Evolutionary conservation across 2,888 invertebrate species (phyloP).

Genomic region (Leptinotarsa haldemani): DNA sequence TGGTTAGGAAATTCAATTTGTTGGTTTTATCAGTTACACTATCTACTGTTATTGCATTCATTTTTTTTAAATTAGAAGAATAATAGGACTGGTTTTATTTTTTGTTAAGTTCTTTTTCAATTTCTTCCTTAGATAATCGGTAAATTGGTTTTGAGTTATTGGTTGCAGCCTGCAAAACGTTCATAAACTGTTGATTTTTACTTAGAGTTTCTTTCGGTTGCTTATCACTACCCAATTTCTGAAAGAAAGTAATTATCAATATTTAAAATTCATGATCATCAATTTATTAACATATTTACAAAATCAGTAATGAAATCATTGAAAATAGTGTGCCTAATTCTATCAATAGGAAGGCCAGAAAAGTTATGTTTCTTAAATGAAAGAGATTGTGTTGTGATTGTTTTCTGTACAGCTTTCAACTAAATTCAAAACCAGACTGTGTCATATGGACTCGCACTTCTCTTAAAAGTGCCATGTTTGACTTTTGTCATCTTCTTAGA

Average conservation of each 20-base stretch:
- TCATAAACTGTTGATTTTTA: conserved; percentile 60
- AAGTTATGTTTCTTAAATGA: too few relatives aligned
- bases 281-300: not conserved
- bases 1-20: conserved; percentile 65
- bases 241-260: conserved; percentile 55
- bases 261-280: not conserved
- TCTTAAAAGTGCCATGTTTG: too few relatives aligned
- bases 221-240: conserved; percentile 61
- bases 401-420: too few relatives aligned
- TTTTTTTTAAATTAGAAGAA: conserved; percentile 9
- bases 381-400: too few relatives aligned
- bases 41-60: conserved; percentile 49
- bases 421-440: too few relatives aligned
- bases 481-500: too few relatives aligned
- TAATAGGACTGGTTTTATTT: conserved; percentile 55
- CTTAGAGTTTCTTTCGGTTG: conserved; percentile 51
- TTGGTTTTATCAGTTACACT: conserved; percentile 58
- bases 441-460: too few relatives aligned
- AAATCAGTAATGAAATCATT: too few relatives aligned
- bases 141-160: conserved; percentile 65
- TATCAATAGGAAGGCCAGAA: too few relatives aligned
- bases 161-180: conserved; percentile 68
- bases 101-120: conserved; percentile 64
- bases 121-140: conserved; percentile 67
- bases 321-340: too few relatives aligned